Evolutionary conservation across 2,797 vertebrate species (phyloP).

Genomic region (Chaetophractus vellerosus): DNA sequence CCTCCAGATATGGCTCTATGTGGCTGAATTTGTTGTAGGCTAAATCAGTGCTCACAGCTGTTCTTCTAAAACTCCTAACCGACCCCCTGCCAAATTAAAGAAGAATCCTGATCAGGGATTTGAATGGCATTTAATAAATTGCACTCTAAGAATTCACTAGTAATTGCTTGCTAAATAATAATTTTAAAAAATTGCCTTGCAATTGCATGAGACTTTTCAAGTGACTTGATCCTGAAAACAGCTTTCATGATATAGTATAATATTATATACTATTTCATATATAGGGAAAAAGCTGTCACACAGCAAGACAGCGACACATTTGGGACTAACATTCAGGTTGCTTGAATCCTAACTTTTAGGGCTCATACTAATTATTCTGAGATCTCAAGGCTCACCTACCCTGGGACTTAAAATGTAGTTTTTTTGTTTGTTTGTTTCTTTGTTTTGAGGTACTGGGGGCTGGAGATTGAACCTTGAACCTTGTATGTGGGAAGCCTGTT

Average conservation of each 20-base stretch:
- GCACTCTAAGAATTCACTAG: background rate
- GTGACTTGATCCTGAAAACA: constrained; percentile 5
- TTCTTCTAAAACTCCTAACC: background rate
- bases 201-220: constrained; percentile 44
- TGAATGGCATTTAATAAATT: background rate
- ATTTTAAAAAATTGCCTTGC: background rate
- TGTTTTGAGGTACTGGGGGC: too few species aligned
- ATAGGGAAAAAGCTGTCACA: background rate
- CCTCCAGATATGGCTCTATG: background rate
- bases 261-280: constrained; percentile 34
- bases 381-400: background rate
- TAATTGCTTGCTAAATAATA: constrained; percentile 50
- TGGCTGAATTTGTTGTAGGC: background rate
- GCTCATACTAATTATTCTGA: background rate
- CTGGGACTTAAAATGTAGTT: constrained; percentile 8
- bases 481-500: too few species aligned
- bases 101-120: constrained; percentile 5
- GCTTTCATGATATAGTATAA: background rate
- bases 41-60: background rate
- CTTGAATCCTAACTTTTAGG: background rate
- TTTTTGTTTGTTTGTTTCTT: background rate
- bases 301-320: background rate
- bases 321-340: background rate
- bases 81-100: background rate
- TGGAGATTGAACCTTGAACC: too few species aligned